Evolutionary conservation across 2,888 invertebrate genomes (phyloP), one percentile per base, ranked within the genome.

Genomic region (Ischnura elegans): DNA sequence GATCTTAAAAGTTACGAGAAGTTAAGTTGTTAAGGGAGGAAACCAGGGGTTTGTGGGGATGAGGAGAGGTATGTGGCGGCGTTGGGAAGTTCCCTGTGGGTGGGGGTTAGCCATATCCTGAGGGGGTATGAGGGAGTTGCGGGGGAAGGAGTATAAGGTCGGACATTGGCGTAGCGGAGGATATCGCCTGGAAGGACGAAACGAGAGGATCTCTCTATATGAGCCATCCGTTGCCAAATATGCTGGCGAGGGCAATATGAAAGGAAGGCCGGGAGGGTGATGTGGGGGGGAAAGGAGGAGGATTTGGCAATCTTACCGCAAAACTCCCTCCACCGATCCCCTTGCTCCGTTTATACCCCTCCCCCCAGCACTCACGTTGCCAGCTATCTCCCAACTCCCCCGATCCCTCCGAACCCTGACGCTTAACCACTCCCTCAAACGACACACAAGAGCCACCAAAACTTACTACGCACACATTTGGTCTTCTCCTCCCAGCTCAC

Each of bases 141-240:
- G 36, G 43, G 87, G 87, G 87, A 51, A 51, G 51, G 51, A 51
- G 51, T 19, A 19, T 13, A 19, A 46, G 87, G 51, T 16, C 55
- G 55, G 87, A 42, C 36, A 55, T n/a, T 55, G 36, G 51, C 47
- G 87, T 25, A 55, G 42, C 42, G 55, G 87, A 87, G 87, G 87
- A 87, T 87, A 87, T 87, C 87, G 87, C 55, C 36, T 42, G 87
- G 87, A 87, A 87, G 87, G 87, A 87, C 43, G 90, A 90, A 90
- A 90, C 90, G 90, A 90, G 90, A 61, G 90, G 61, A 25, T 90
- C 90, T 90, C 90, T 90, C 90, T 90, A 90, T 90, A 90, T 90
- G 90, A 90, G 61, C 90, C 90, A 90, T 90, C 90, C 90, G 90
- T 61, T 90, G 90, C 90, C 90, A 90, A 90, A 90, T 90, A 90